Evolutionary conservation across 2,113 vertebrate genomes (phyloP), one percentile per base, ranked within the genome.

Genomic region (Athene cunicularia): DNA sequence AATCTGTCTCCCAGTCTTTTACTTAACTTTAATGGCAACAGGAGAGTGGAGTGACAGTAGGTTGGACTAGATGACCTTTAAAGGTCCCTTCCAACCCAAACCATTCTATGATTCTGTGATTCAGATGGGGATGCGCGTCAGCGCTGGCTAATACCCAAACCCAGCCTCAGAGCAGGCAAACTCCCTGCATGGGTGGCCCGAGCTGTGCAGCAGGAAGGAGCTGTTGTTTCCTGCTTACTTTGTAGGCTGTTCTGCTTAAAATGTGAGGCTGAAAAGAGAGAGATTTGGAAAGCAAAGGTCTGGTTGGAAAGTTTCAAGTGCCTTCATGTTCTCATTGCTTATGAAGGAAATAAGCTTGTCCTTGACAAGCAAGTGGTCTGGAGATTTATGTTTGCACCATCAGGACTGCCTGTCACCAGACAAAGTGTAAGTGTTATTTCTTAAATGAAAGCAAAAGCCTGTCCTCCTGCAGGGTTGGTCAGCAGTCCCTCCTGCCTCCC

Each of bases 161-260:
- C 75, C 81, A 59, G 58, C 74, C 94, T 49, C 26, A 11, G 71
- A 84, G 45, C 68, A 62, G 41, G 14, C 80, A 15, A 32, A 43
- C 59, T 95, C 93, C 77, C 28, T 6, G 19, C 0, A 0, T 5
- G 5, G 45, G 59, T 52, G 67, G 72, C 76, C 12, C 3, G 58
- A 55, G 66, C 86, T 79, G 55, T 8, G 59, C 33, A 64, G 56
- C 87, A 88, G 95, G 88, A 92, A 96, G 83, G 79, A 91, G 80
- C 62, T 87, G 60, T 7, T 91, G 59, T 81, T 97, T 97, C 97
- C 91, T 92, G 59, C 37, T 72, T 1, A 2, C 39, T 66, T 39
- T 72, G 70, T 41, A 63, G 13, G 21, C 26, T 73, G 70, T 72
- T 81, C 55, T 43, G 62, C 43, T 90, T 58, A 33, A 72, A 83